phyloP scores from a whole-genome alignment of 2,797 vertebrate genomes.

The Gymnothorax reevesii region DNA sequence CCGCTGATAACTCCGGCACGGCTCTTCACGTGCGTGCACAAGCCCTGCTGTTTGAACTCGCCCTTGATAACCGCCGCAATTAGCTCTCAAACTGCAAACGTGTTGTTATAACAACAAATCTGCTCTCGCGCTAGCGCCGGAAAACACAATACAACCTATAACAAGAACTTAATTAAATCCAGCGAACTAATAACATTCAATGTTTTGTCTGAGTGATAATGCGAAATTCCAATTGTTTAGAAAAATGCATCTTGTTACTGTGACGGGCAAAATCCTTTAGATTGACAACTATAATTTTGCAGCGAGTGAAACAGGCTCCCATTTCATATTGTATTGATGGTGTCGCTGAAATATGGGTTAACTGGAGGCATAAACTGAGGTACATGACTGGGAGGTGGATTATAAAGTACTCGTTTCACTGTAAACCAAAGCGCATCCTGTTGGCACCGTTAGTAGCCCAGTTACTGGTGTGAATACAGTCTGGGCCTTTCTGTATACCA shows the following conservation, averaged over 20 bases:
- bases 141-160: not conserved
- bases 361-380: not conserved
- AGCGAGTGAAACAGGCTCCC: not conserved
- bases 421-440: too few species aligned
- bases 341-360: not conserved
- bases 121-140: not conserved
- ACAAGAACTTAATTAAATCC: not conserved
- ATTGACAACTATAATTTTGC: not conserved
- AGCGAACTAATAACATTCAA: not conserved
- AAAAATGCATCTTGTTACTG: not conserved
- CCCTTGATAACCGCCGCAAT: not conserved
- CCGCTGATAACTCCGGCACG: not conserved
- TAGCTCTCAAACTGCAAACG: not conserved
- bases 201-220: not conserved
- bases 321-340: not conserved
- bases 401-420: not conserved
- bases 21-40: not conserved
- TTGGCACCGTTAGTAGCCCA: too few species aligned
- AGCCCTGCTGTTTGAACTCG: not conserved
- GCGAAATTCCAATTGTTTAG: not conserved
- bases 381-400: not conserved
- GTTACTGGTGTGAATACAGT: too few species aligned
- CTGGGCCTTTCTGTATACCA: too few species aligned
- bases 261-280: not conserved
- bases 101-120: not conserved